phyloP scores from a whole-genome alignment of 2,113 vertebrate species.

The Marcusenius ussheri region DNA sequence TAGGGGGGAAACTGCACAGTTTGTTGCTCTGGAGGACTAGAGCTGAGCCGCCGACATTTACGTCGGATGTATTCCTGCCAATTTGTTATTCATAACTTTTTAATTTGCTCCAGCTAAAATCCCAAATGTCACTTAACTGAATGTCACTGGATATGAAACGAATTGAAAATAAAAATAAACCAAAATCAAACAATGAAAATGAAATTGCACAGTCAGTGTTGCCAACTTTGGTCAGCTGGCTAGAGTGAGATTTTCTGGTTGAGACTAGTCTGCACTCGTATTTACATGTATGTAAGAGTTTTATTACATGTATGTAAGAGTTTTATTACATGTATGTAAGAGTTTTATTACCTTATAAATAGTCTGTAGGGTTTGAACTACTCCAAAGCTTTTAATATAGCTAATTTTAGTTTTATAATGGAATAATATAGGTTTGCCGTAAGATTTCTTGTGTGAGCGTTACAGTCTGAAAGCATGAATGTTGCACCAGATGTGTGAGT shows the following conservation, averaged over 20 bases:
- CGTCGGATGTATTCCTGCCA: neutral
- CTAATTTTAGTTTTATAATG: neutral
- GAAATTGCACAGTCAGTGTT: neutral
- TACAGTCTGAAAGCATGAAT: neutral
- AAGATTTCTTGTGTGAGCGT: neutral
- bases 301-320: neutral
- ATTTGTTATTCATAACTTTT: neutral
- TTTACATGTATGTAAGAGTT: neutral
- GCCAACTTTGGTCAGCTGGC: neutral
- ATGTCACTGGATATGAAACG: neutral
- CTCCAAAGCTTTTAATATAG: neutral
- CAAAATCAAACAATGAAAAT: neutral
- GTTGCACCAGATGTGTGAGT: neutral
- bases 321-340: neutral
- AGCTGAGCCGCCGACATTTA: neutral
- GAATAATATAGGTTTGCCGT: neutral
- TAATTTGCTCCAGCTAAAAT: neutral
- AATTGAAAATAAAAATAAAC: neutral
- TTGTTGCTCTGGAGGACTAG: neutral
- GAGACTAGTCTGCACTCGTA: neutral
- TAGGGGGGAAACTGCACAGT: neutral
- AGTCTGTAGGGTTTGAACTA: neutral
- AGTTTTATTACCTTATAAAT: neutral
- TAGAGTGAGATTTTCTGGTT: neutral
- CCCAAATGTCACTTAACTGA: neutral